Percentiles rank a stretch among this genome's conserved stretches.
Evolutionary conservation across 2,797 vertebrate species (phyloP).

Genomic region (Gymnothorax javanicus): DNA sequence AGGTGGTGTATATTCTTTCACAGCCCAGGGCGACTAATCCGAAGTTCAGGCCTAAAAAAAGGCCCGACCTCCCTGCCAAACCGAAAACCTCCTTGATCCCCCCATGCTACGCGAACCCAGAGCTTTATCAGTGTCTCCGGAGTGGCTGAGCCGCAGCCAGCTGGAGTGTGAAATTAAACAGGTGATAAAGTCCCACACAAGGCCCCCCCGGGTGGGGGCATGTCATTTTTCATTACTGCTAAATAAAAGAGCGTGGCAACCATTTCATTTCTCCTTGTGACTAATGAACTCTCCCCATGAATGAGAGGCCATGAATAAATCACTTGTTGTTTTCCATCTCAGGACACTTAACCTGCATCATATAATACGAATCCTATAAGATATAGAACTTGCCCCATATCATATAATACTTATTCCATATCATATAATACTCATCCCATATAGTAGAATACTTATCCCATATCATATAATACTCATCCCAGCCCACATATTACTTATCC

Average conservation of each 20-base stretch:
- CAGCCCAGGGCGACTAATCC: conserved; percentile 43
- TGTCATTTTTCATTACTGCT: conserved; percentile 79
- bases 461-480: too few species aligned
- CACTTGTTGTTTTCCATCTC: conserved; percentile 51
- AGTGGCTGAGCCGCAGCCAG: conserved; percentile 68
- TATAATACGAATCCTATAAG: too few species aligned
- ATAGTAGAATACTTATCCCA: too few species aligned
- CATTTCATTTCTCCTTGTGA: conserved; percentile 69
- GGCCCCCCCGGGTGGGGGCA: conserved; percentile 65
- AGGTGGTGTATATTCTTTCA: too few species aligned
- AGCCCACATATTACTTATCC: too few species aligned
- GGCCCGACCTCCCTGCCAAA: not conserved
- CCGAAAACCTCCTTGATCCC: conserved; percentile 22
- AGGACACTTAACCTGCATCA: conserved; percentile 7
- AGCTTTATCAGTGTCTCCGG: conserved; percentile 73
- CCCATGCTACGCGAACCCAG: conserved; percentile 63
- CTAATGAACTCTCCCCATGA: conserved; percentile 70
- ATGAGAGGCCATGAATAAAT: conserved; percentile 56
- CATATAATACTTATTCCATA: too few species aligned
- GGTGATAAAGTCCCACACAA: conserved; percentile 74
- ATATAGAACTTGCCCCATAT: too few species aligned
- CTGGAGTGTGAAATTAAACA: conserved; percentile 84
- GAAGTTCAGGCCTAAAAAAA: conserved; percentile 66
- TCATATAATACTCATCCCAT: too few species aligned
- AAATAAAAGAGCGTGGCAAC: conserved; percentile 72